A percentile compares a stretch with the other conserved stretches of the same genome.
Evolutionary conservation across 2,797 vertebrate genomes (phyloP).

Genomic region (Halcyon badia): DNA sequence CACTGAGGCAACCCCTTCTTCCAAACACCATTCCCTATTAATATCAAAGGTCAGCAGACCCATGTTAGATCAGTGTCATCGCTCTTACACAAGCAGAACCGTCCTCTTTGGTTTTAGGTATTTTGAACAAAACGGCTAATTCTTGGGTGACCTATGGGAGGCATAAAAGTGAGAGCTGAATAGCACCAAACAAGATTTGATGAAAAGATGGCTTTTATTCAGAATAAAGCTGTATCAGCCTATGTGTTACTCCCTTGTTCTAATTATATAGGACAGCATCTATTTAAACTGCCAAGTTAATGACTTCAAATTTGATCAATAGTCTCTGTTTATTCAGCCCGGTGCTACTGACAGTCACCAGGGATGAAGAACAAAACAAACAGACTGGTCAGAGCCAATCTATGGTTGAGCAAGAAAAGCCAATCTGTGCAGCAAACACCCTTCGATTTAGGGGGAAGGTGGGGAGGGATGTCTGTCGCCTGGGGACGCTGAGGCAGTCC

Average conservation of each 20-base stretch:
- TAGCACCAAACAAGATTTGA: slow-evolving; percentile 47
- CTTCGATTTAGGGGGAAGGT: background rate
- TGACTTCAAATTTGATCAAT: slow-evolving; percentile 75
- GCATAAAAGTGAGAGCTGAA: slow-evolving; percentile 28
- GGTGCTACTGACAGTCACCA: slow-evolving; percentile 64
- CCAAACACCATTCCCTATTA: background rate
- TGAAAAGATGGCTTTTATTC: slow-evolving; percentile 67
- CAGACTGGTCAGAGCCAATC: background rate
- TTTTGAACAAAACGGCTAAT: background rate
- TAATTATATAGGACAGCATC: slow-evolving; percentile 70
- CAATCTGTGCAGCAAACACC: background rate
- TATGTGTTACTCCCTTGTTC: slow-evolving; percentile 71
- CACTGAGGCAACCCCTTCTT: background rate
- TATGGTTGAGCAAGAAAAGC: background rate
- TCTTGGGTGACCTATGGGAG: slow-evolving; percentile 6
- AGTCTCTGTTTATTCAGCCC: slow-evolving; percentile 72
- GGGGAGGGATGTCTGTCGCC: background rate
- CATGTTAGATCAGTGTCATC: background rate
- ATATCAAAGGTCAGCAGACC: background rate
- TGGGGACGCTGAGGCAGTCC: background rate
- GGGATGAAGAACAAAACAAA: slow-evolving; percentile 70
- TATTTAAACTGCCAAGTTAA: slow-evolving; percentile 70
- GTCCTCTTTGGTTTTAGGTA: background rate
- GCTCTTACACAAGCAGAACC: background rate
- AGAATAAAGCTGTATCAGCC: slow-evolving; percentile 72